These are phyloP conservation scores for Tyrophagus putrescentiae DNA, from an alignment of 1,140 invertebrate genomes.

Conservation along the genomic window DNA sequence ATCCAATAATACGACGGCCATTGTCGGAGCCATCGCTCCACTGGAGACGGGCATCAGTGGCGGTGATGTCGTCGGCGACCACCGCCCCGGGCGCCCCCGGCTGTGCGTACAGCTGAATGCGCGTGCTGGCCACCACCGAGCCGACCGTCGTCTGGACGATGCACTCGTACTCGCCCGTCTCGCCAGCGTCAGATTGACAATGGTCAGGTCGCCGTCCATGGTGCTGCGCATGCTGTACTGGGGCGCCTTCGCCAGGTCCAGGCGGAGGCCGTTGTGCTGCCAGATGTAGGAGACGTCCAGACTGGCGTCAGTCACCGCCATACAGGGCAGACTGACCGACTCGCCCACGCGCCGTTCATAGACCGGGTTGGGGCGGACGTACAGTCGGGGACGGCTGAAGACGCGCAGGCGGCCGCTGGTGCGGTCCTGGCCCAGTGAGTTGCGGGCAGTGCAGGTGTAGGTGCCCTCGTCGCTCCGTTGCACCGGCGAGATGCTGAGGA, in stretches of 20 bases:
- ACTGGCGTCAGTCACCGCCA: conserved; percentile 58
- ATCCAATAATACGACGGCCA: conserved; percentile 55
- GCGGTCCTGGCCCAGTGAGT: conserved; percentile 57
- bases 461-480: conserved; percentile 68
- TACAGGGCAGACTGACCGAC: conserved; percentile 57
- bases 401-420: conserved; percentile 50
- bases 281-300: conserved; percentile 77
- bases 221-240: conserved; percentile 32
- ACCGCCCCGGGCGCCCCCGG: conserved; percentile 37
- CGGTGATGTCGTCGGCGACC: conserved; percentile 50
- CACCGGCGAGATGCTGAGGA: conserved; percentile 68
- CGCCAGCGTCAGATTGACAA: conserved; percentile 67
- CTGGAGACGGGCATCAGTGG: conserved; percentile 55
- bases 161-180: conserved; percentile 75
- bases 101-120: conserved; percentile 45
- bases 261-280: conserved; percentile 66
- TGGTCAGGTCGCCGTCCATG: conserved; percentile 45
- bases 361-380: conserved; percentile 46
- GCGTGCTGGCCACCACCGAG: conserved; percentile 51
- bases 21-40: conserved; percentile 81
- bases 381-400: conserved; percentile 47
- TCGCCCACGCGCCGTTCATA: conserved; percentile 51
- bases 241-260: conserved; percentile 36
- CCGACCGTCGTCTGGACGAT: conserved; percentile 73
- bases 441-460: conserved; percentile 74